Evolutionary conservation across 2,797 vertebrate species (phyloP).

Genomic region (Linurgus olivaceus): DNA sequence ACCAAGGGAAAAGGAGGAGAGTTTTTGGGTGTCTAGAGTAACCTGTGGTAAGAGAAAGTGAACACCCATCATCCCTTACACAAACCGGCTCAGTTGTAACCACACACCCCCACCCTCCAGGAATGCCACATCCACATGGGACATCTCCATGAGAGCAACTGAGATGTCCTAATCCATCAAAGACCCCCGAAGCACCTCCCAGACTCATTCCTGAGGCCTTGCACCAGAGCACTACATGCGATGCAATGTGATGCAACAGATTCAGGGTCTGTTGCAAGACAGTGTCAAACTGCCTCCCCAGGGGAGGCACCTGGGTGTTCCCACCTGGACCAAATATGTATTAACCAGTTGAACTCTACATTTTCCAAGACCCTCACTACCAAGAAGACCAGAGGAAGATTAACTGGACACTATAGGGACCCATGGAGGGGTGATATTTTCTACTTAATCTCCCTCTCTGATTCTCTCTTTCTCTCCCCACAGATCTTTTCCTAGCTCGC

Average conservation of each 20-base stretch:
- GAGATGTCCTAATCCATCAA: not conserved
- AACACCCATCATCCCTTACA: not conserved
- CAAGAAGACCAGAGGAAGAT: not conserved
- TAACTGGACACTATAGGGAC: accelerated
- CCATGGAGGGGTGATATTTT: not conserved
- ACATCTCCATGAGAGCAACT: not conserved
- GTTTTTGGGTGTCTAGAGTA: not conserved
- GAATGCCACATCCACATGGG: no score
- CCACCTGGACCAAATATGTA: not conserved
- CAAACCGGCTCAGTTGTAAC: not conserved
- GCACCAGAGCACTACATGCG: not conserved
- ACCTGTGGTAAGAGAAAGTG: no score
- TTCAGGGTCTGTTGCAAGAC: not conserved
- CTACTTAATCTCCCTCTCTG: not conserved
- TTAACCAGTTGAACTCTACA: not conserved
- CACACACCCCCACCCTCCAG: accelerated
- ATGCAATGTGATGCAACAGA: not conserved
- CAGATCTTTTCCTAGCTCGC: not conserved
- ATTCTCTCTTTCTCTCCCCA: not conserved
- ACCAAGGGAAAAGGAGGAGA: not conserved
- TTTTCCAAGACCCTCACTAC: not conserved
- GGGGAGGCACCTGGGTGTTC: not conserved
- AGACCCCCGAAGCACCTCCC: accelerated
- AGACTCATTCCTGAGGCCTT: not conserved
- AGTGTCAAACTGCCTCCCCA: not conserved